phyloP scores from a whole-genome alignment of 37 sponge, comb jelly and placozoan genomes.

The Beroe ovata region DNA sequence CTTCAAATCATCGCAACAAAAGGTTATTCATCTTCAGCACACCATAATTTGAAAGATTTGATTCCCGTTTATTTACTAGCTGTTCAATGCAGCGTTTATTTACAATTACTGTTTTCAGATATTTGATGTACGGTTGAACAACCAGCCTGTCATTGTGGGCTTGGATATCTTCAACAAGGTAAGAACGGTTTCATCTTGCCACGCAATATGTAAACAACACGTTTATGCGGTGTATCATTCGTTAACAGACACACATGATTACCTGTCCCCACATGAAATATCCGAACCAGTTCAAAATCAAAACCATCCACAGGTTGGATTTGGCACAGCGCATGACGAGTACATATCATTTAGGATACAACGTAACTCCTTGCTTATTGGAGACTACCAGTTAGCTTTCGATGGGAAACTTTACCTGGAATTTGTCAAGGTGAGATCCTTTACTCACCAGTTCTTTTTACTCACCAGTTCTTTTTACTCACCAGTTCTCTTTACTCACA shows the following conservation, averaged over 20 bases:
- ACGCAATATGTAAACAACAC: too few relatives aligned
- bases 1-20: constrained; percentile 75
- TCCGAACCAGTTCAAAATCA: not conserved
- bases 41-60: not conserved
- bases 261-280: too few relatives aligned
- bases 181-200: not conserved
- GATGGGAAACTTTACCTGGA: constrained; percentile 78
- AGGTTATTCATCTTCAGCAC: constrained; percentile 69
- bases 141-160: constrained; percentile 71
- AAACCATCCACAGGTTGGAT: constrained; percentile 70
- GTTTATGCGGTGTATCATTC: too few relatives aligned
- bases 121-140: constrained; percentile 86
- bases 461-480: too few relatives aligned
- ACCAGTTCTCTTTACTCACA: too few relatives aligned
- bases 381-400: constrained; percentile 72
- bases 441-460: too few relatives aligned
- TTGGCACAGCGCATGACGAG: constrained; percentile 88
- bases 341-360: constrained; percentile 79
- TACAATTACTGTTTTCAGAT: constrained; percentile 71
- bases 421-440: constrained; percentile 93
- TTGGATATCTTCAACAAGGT: constrained; percentile 87
- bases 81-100: too few relatives aligned
- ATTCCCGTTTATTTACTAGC: too few relatives aligned
- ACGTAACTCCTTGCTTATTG: constrained; percentile 71
- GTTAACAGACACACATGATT: too few relatives aligned